These are phyloP conservation scores for Alauda arvensis DNA, from an alignment of 2,797 vertebrate species.

Conservation along the genomic window DNA sequence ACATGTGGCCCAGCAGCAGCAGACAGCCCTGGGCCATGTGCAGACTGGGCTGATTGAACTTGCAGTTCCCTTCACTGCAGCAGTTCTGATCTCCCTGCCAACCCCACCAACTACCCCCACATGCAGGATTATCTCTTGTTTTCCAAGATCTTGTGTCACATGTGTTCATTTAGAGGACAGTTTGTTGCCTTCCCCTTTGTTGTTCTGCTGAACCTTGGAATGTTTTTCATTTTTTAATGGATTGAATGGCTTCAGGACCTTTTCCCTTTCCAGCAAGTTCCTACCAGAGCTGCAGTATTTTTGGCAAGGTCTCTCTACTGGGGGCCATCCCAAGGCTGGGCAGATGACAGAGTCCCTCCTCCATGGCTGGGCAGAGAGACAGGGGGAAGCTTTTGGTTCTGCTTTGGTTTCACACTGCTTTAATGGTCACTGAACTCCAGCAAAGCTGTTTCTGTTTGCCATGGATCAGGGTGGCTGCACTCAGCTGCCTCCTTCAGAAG, in stretches of 20 bases:
- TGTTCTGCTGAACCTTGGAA: not conserved
- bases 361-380: not conserved
- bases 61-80: not conserved
- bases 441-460: not conserved
- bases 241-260: not conserved
- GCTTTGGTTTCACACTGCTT: not conserved
- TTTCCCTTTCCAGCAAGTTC: not conserved
- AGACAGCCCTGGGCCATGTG: not conserved
- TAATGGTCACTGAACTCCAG: not conserved
- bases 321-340: not conserved
- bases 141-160: not conserved
- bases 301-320: not conserved
- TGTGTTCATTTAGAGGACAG: not conserved
- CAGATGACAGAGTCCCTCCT: not conserved
- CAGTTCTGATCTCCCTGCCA: slow-evolving; percentile 31
- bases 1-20: not conserved
- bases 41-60: not conserved
- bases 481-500: not conserved
- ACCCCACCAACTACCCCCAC: not conserved
- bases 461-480: not conserved
- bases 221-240: not conserved
- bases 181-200: not conserved
- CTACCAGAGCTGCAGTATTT: not conserved
- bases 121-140: slow-evolving; percentile 42
- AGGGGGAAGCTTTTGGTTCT: not conserved